Evolutionary conservation across 2,888 invertebrate genomes (phyloP).

Genomic region (Corythucha ciliata): DNA sequence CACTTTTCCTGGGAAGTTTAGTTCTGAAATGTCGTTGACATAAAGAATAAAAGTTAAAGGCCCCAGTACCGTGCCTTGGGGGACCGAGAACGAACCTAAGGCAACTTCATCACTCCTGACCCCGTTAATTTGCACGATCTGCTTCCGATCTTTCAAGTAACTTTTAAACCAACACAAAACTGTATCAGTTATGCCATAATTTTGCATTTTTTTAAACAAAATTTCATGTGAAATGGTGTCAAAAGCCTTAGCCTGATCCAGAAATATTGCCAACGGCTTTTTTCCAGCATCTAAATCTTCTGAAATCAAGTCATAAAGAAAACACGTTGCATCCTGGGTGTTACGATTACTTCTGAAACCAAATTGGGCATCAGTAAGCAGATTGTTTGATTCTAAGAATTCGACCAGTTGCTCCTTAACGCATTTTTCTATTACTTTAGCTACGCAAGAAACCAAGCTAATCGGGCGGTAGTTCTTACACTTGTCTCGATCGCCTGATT

Average conservation of each 20-base stretch:
- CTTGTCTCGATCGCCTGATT: too few relatives aligned
- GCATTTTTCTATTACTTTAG: conserved; percentile 1
- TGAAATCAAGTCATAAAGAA: background rate
- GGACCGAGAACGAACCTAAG: background rate
- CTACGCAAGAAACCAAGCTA: conserved; percentile 12
- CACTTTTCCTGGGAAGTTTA: conserved; percentile 2
- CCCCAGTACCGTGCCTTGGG: conserved; percentile 2
- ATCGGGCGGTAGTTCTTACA: too few relatives aligned
- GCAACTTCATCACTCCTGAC: background rate
- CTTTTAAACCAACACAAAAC: conserved; percentile 3
- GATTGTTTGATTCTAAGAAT: background rate
- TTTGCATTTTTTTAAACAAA: conserved; percentile 6
- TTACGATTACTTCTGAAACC: too few relatives aligned
- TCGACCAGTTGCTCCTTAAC: conserved; percentile 8
- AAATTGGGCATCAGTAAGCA: conserved; percentile 3
- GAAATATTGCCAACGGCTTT: too few relatives aligned
- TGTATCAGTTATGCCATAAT: too few relatives aligned
- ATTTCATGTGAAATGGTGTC: conserved; percentile 5
- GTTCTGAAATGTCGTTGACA: background rate
- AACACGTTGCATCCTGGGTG: background rate
- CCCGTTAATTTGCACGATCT: conserved; percentile 4
- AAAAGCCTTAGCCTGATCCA: conserved; percentile 8
- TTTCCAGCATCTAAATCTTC: background rate
- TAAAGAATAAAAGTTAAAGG: conserved; percentile 8
- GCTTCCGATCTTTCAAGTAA: too few relatives aligned